A percentile compares a stretch with the other conserved stretches of the same genome.
Conservation (phyloP, 1,140 invertebrate species). For the Tetragnatha versicolor region DNA sequence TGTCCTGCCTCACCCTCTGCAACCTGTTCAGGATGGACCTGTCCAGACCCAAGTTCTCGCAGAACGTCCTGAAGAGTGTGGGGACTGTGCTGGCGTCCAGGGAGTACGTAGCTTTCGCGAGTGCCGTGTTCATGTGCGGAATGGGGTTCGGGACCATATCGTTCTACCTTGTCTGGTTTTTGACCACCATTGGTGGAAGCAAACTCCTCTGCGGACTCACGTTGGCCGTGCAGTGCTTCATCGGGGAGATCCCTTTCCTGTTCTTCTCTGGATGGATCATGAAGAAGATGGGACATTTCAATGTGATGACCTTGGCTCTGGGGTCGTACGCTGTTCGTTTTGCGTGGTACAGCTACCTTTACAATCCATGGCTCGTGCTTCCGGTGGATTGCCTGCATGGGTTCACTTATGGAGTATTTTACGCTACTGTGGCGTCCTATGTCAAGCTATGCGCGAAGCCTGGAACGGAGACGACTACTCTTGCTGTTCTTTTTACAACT, state of each 20-base stretch:
- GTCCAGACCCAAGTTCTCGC: slow-evolving; percentile 6
- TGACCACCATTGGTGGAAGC: slow-evolving; percentile 2
- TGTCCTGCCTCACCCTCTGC: not conserved
- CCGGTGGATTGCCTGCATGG: slow-evolving; percentile 86
- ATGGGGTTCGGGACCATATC: not conserved
- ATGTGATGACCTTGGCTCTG: slow-evolving; percentile 83
- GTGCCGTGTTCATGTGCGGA: slow-evolving; percentile 15
- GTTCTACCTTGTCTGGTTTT: slow-evolving; percentile 13
- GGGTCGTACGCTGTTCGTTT: slow-evolving; percentile 78
- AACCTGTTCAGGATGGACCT: slow-evolving; percentile 7
- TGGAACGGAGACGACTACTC: slow-evolving; percentile 80
- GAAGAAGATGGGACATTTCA: slow-evolving; percentile 80
- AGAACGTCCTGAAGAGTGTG: slow-evolving; percentile 64
- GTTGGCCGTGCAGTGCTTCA: slow-evolving; percentile 72
- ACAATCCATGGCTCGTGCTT: slow-evolving; percentile 79
- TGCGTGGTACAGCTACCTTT: slow-evolving; percentile 77
- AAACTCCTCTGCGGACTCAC: slow-evolving; percentile 2
- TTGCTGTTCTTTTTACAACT: slow-evolving; percentile 70
- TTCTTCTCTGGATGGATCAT: slow-evolving; percentile 83
- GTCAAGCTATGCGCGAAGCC: slow-evolving; percentile 82
- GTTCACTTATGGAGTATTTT: slow-evolving; percentile 87
- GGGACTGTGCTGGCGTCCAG: slow-evolving; percentile 70
- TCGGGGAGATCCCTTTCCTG: slow-evolving; percentile 87
- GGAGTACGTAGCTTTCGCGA: slow-evolving; percentile 2
- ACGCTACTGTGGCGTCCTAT: slow-evolving; percentile 86